Percentiles rank a stretch among this genome's conserved stretches.
phyloP scores from a whole-genome alignment of 2,113 vertebrate genomes.

The Tetraodon nigroviridis region DNA sequence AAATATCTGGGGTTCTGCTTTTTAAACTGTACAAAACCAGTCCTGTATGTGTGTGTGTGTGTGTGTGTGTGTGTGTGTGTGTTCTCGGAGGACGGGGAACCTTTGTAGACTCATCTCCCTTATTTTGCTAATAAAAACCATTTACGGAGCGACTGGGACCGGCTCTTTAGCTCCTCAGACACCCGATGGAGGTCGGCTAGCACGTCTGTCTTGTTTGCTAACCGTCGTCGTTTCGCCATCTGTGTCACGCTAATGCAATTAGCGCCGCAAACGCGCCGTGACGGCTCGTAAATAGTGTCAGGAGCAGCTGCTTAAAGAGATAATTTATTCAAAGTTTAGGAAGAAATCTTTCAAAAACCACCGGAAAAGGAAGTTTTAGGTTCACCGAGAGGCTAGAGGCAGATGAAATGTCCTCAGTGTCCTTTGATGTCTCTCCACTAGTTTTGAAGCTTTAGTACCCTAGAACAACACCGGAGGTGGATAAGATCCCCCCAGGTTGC shows the following conservation, averaged over 20 bases:
- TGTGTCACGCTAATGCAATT: constrained; percentile 9
- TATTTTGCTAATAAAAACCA: constrained; percentile 83
- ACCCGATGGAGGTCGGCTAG: neutral
- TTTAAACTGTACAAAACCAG: constrained; percentile 56
- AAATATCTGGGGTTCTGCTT: constrained; percentile 44
- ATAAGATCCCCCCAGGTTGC: too few relatives aligned
- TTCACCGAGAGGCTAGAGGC: too few relatives aligned
- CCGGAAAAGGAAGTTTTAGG: too few relatives aligned
- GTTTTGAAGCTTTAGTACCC: too few relatives aligned
- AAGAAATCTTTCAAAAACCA: too few relatives aligned
- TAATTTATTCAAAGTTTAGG: too few relatives aligned
- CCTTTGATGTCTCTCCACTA: too few relatives aligned
- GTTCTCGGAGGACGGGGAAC: constrained; percentile 62
- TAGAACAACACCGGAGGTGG: too few relatives aligned
- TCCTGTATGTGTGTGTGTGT: too few relatives aligned
- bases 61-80: constrained; percentile 60
- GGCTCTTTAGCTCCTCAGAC: neutral
- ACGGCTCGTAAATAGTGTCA: neutral
- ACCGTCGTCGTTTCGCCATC: neutral
- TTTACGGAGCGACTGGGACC: constrained; percentile 53
- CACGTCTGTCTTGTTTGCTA: neutral
- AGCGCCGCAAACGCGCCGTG: constrained; percentile 39
- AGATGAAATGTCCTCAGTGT: too few relatives aligned
- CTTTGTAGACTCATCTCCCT: constrained; percentile 78
- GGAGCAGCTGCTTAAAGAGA: neutral